Conservation (phyloP, 92 coral and sea anemone genomes). For the Zoanthus gigantus region DNA sequence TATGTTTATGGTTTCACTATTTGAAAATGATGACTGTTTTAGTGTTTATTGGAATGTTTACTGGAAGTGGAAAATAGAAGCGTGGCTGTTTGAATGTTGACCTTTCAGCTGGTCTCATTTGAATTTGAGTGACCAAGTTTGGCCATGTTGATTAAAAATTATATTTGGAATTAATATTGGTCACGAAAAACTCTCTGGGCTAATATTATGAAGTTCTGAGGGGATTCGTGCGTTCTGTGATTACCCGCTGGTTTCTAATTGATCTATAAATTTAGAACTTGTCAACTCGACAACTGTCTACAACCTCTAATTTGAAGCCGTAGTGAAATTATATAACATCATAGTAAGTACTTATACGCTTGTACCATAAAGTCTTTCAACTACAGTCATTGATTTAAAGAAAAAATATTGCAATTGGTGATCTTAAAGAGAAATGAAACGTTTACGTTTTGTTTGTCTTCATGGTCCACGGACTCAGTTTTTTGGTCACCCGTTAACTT, state of each 20-base stretch:
- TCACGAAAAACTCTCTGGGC: background rate
- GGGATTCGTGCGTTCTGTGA: constrained; percentile 9
- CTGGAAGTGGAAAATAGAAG: constrained; percentile 20
- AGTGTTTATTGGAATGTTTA: background rate
- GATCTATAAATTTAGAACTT: constrained; percentile 4
- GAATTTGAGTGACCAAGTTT: background rate
- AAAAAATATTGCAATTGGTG: background rate
- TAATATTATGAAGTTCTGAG: constrained; percentile 14
- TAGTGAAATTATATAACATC: background rate
- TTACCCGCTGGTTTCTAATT: constrained; percentile 41
- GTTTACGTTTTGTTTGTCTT: background rate
- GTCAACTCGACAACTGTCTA: constrained; percentile 11
- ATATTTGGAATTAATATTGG: background rate
- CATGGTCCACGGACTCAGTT: constrained; percentile 9
- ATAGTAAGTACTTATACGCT: background rate
- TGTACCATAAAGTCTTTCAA: background rate
- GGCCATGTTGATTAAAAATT: background rate
- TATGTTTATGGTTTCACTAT: constrained; percentile 50
- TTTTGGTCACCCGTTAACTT: constrained; percentile 40
- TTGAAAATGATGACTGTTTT: background rate
- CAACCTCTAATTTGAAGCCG: background rate
- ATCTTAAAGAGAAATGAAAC: background rate
- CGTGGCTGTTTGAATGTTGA: constrained; percentile 5
- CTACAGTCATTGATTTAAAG: background rate
- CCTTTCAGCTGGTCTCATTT: background rate